Evolutionary conservation across 92 coral and sea anemone species (phyloP), one percentile per base, ranked within the genome.

Genomic region (Galaxea fascicularis): DNA sequence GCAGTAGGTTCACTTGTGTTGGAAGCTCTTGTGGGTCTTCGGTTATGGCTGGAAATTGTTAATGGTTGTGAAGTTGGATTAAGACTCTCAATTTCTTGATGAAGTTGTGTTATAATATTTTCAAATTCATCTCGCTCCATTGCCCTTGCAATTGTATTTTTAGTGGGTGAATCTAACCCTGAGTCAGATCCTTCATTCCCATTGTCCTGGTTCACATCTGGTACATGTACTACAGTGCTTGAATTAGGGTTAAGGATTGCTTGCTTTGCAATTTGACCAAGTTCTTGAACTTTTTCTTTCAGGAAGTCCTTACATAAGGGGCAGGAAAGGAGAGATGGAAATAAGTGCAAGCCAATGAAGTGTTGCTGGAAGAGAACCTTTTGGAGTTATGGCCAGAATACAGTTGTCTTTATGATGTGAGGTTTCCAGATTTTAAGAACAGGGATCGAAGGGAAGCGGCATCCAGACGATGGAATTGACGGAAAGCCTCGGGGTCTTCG

Each of bases 31-130:
- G 63, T 73, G 29, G 29, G 41, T 51, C 24, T 51, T 51, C 25
- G 65, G 78, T 8, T 51, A 73, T 1, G 63, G 78, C 44, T 73
- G 63, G 63, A 49, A 73, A 4, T 73, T 14, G 44, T 10, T 10
- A 49, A 17, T 73, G 78, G 78, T 49, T 73, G 78, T 49, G 78
- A 13, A 51, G 65, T 24, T 52, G 78, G 78, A 73, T 24, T 28
- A 8, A 73, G 63, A 73, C 63, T 51, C 25, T 62, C 78, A 51
- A 73, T 49, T 14, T 73, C 63, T 12, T 51, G n/a, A 53, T 73
- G 29, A 0, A 73, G 78, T 24, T 51, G 78, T 21, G n/a, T 16
- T 26, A 53, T 73, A 21, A 46, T 10, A 25, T 29, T 39, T 18
- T 67, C 24, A 39, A 67, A 67, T 67, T 67, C 52, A 39, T 20